Evolutionary conservation across 1,140 invertebrate species (phyloP).

Genomic region (Aphelenchoides besseyi): DNA sequence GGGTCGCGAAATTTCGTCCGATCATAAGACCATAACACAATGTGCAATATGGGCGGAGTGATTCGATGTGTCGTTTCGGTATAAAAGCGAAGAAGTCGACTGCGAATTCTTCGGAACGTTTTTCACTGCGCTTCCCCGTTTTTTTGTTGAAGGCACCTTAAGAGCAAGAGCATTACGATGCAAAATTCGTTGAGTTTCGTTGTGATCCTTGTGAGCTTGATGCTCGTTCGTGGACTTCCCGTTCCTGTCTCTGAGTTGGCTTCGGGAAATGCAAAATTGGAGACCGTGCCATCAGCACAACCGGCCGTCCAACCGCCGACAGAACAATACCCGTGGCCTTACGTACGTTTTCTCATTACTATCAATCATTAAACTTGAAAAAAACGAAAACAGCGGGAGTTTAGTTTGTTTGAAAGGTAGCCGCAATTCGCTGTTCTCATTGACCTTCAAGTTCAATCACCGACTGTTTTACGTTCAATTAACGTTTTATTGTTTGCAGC

Average conservation of each 20-base stretch:
- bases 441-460: background rate
- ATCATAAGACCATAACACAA: background rate
- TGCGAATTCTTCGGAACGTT: background rate
- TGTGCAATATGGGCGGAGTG: background rate
- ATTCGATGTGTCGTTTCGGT: background rate
- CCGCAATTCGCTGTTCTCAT: background rate
- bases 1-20: background rate
- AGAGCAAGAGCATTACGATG: background rate
- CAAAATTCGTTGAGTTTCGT: background rate
- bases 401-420: too few relatives aligned
- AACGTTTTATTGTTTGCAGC: background rate
- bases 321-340: background rate
- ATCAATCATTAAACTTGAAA: too few relatives aligned
- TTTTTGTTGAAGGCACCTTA: background rate
- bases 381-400: too few relatives aligned
- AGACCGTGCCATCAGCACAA: background rate
- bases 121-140: background rate
- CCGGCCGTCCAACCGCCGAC: background rate
- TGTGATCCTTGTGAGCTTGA: background rate
- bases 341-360: background rate
- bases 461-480: background rate
- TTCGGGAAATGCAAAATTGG: background rate
- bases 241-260: background rate
- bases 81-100: background rate
- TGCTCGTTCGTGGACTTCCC: background rate